Percentiles rank a stretch among this genome's conserved stretches.
These are phyloP conservation scores for Elysia crispata DNA, from an alignment of 2,888 invertebrate species.

Conservation along the genomic window DNA sequence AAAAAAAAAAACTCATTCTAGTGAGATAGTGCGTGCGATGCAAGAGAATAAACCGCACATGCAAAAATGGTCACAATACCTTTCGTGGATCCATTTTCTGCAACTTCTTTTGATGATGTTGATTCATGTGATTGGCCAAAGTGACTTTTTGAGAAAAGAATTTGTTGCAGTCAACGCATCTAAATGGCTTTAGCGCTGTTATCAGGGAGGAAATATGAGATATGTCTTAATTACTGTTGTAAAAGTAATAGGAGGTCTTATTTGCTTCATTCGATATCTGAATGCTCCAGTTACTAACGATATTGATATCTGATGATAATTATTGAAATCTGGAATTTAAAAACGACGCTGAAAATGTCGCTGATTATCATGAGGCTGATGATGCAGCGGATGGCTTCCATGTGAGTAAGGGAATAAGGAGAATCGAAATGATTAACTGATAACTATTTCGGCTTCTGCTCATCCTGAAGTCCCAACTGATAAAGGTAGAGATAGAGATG, in stretches of 20 bases:
- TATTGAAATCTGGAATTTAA: neutral
- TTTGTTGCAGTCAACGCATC: constrained; percentile 31
- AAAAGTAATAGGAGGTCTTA: neutral
- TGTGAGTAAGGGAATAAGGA: no score
- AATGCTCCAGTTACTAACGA: neutral
- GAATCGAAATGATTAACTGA: no score
- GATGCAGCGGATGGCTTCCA: no score
- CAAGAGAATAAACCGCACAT: no score
- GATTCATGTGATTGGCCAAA: constrained; percentile 26
- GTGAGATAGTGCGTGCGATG: no score
- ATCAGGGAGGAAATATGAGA: neutral
- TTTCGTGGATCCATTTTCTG: constrained; percentile 15
- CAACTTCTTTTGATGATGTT: neutral
- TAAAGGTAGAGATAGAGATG: no score
- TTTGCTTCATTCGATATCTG: neutral
- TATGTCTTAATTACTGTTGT: neutral
- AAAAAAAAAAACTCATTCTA: no score
- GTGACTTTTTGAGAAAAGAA: constrained; percentile 42
- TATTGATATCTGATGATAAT: neutral
- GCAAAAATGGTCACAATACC: neutral
- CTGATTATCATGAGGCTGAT: no score
- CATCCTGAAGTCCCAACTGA: no score
- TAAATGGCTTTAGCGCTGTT: constrained; percentile 37
- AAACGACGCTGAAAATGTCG: neutral
- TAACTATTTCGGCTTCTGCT: no score